These are phyloP conservation scores for Fragum whitleyi DNA, from an alignment of 2,888 invertebrate genomes.

Conservation along the genomic window DNA sequence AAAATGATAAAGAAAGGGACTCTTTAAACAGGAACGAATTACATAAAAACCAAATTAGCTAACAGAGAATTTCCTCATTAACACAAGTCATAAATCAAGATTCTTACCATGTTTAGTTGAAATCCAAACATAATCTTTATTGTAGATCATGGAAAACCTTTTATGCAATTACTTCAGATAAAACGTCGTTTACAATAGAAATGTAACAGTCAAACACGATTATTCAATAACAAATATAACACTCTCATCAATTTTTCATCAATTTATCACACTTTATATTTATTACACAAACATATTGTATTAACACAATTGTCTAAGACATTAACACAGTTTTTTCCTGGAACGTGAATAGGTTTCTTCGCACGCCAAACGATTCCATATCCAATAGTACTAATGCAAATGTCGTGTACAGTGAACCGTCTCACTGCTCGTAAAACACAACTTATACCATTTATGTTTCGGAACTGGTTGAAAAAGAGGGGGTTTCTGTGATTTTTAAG, in stretches of 20 bases:
- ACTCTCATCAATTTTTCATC: not conserved
- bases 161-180: not conserved
- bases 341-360: not conserved
- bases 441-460: not conserved
- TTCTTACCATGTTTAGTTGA: not conserved
- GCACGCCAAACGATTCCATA: not conserved
- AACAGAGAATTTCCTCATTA: not conserved
- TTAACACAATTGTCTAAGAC: not conserved
- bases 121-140: not conserved
- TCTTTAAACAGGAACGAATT: not conserved
- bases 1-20: too few species aligned
- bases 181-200: not conserved
- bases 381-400: slow-evolving; percentile 1
- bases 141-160: not conserved
- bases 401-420: not conserved
- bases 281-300: not conserved
- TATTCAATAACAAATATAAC: not conserved
- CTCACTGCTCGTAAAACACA: not conserved
- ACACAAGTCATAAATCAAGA: not conserved
- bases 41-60: not conserved
- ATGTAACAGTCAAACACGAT: not conserved
- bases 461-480: too few species aligned
- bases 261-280: not conserved
- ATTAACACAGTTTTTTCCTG: not conserved
- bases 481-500: too few species aligned